A percentile compares a stretch with the other conserved stretches of the same genome.
phyloP scores from a whole-genome alignment of 37 sponge, comb jelly and placozoan genomes.

The Crambe crambe region DNA sequence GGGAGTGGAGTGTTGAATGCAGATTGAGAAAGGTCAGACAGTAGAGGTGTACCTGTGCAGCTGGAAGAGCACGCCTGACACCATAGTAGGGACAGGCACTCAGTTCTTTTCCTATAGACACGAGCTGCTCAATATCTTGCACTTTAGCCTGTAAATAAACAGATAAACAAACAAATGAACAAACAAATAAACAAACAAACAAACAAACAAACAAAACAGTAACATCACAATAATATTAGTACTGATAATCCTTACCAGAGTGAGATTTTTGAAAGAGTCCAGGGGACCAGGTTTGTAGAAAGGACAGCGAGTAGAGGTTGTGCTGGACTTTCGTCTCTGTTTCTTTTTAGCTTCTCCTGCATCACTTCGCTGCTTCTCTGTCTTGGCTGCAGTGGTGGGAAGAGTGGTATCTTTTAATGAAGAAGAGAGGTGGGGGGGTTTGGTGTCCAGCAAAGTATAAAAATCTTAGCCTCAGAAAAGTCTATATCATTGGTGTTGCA shows the following conservation, averaged over 20 bases:
- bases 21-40: no score
- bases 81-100: constrained; percentile 96
- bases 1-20: background rate
- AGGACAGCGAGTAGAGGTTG: constrained; percentile 42
- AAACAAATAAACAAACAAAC: no score
- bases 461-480: no score
- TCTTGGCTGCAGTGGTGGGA: background rate
- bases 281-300: constrained; percentile 60
- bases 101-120: constrained; percentile 65
- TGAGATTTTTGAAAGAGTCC: constrained; percentile 61
- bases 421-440: no score
- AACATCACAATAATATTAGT: constrained; percentile 7
- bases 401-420: background rate
- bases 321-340: constrained; percentile 45
- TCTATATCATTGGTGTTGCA: no score
- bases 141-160: constrained; percentile 77
- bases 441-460: no score
- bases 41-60: constrained; percentile 77
- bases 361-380: background rate
- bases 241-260: constrained; percentile 54
- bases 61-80: constrained; percentile 71
- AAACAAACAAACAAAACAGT: no score
- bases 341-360: constrained; percentile 37
- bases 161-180: no score
- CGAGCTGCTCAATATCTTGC: constrained; percentile 93